A percentile compares a stretch with the other conserved stretches of the same genome.
Evolutionary conservation across 1,140 invertebrate species (phyloP).

Genomic region (Zaprionus kolodkinae): DNA sequence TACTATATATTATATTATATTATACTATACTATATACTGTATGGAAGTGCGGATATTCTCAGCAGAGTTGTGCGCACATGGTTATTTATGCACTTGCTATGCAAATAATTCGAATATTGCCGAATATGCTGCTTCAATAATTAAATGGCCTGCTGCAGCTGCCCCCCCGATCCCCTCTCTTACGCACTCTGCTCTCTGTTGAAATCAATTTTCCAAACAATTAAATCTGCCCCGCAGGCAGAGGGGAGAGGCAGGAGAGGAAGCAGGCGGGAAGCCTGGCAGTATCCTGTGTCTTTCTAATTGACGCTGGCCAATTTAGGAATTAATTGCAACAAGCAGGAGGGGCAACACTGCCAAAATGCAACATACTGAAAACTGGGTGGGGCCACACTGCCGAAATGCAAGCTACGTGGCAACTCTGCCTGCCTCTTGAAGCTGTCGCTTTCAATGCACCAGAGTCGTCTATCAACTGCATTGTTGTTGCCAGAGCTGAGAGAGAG

Average conservation of each 20-base stretch:
- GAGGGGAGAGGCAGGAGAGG: no score
- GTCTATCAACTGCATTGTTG: slow-evolving; percentile 57
- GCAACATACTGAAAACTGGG: background rate
- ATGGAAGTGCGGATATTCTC: slow-evolving; percentile 19
- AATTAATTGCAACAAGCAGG: slow-evolving; percentile 65
- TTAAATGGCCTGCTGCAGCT: slow-evolving; percentile 8
- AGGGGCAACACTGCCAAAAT: slow-evolving; percentile 17
- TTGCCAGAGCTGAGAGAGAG: background rate
- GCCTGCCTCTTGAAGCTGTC: slow-evolving; percentile 38
- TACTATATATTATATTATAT: background rate
- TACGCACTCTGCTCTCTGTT: background rate
- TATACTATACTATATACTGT: background rate
- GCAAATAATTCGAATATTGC: slow-evolving; percentile 51
- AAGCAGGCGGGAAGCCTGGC: background rate
- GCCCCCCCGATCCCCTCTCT: background rate
- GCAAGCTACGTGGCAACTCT: background rate
- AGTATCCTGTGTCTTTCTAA: slow-evolving; percentile 9
- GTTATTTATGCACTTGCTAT: slow-evolving; percentile 63
- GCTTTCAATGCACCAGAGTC: slow-evolving; percentile 58
- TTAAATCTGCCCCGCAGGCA: slow-evolving; percentile 41
- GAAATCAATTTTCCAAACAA: slow-evolving; percentile 77
- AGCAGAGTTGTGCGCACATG: slow-evolving; percentile 16
- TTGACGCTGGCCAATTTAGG: slow-evolving; percentile 67
- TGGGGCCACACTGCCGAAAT: background rate
- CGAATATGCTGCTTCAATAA: slow-evolving; percentile 29